These are phyloP conservation scores for Nymphalis c-album DNA, from an alignment of 2,888 invertebrate genomes.

Conservation along the genomic window DNA sequence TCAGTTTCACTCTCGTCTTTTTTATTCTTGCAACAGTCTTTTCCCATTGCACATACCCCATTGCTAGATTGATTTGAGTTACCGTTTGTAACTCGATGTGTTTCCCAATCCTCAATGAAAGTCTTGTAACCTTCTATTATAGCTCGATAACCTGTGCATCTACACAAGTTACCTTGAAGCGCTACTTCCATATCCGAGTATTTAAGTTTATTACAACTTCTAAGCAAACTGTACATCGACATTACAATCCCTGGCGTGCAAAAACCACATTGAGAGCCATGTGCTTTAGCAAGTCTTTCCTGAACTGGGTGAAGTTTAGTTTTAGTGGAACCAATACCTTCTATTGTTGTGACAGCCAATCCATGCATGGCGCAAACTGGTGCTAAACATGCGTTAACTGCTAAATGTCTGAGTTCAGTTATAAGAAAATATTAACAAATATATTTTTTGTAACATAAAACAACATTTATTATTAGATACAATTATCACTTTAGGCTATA, in stretches of 20 bases:
- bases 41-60: conserved; percentile 80
- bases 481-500: not conserved
- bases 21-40: conserved; percentile 83
- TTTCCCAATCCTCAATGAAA: conserved; percentile 87
- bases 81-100: conserved; percentile 58
- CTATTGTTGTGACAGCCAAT: conserved; percentile 91
- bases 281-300: conserved; percentile 89
- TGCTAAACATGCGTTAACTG: conserved; percentile 94
- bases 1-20: conserved; percentile 72
- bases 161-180: conserved; percentile 88
- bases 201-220: conserved; percentile 73
- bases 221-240: conserved; percentile 92
- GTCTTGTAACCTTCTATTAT: conserved; percentile 92
- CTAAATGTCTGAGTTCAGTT: conserved; percentile 83
- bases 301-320: conserved; percentile 90
- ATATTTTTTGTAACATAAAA: too few species aligned
- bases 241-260: conserved; percentile 95
- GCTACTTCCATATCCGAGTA: conserved; percentile 86
- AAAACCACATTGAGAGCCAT: conserved; percentile 94
- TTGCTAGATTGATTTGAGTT: conserved; percentile 43
- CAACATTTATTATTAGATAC: not conserved
- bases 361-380: conserved; percentile 94
- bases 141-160: conserved; percentile 93
- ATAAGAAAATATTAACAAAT: conserved; percentile 39
- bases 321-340: conserved; percentile 90